Evolutionary conservation across 1,140 invertebrate genomes (phyloP).

Genomic region (Pachypeltis micranthus): DNA sequence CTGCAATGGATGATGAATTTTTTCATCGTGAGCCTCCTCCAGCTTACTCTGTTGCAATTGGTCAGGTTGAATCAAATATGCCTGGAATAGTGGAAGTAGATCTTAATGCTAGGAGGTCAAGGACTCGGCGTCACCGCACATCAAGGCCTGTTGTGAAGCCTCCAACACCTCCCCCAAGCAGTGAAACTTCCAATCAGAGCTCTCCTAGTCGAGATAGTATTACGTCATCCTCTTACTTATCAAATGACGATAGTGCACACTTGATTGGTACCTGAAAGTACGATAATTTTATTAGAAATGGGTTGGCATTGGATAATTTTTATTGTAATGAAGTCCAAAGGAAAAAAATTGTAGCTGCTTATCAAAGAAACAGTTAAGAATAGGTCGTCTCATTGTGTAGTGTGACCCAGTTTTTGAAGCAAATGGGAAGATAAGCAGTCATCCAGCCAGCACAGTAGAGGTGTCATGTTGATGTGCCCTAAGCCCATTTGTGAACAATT

Average conservation of each 20-base stretch:
- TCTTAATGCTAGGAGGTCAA: neutral
- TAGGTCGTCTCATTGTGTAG: no score
- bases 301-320: no score
- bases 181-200: slow-evolving; percentile 21
- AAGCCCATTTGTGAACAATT: no score
- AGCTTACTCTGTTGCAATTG: slow-evolving; percentile 28
- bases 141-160: slow-evolving; percentile 15
- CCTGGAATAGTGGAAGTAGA: neutral
- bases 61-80: slow-evolving; percentile 12
- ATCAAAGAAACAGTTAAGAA: no score
- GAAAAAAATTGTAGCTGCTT: no score
- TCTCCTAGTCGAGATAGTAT: slow-evolving; percentile 25
- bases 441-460: no score
- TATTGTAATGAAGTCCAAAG: no score
- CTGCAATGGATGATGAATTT: slow-evolving; percentile 27
- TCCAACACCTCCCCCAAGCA: slow-evolving; percentile 21
- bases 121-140: slow-evolving; percentile 3
- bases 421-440: no score
- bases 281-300: no score
- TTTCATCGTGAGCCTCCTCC: slow-evolving; percentile 29
- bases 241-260: slow-evolving; percentile 21
- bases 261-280: slow-evolving; percentile 24
- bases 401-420: no score
- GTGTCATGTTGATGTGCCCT: no score
- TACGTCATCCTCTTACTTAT: slow-evolving; percentile 25